Conservation (phyloP, 2,888 invertebrate genomes). For the Formica aserva region DNA sequence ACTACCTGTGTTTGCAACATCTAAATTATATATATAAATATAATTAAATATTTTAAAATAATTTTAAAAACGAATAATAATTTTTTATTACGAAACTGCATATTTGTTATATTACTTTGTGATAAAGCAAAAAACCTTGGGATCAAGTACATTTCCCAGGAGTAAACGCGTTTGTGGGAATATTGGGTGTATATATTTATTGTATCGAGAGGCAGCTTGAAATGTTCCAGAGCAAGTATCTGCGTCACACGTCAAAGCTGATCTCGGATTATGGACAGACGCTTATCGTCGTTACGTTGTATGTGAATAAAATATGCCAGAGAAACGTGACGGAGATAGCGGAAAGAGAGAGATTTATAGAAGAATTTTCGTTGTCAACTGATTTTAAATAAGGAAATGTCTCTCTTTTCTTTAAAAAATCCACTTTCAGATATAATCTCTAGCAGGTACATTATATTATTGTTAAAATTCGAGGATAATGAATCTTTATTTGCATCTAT, state of each 20-base stretch:
- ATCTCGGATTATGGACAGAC: conserved; percentile 32
- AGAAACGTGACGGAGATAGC: background rate
- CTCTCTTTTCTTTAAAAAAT: background rate
- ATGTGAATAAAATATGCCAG: background rate
- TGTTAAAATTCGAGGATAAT: background rate
- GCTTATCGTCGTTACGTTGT: conserved; percentile 2
- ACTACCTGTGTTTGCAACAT: background rate
- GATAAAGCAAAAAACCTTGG: background rate
- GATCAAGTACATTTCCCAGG: background rate
- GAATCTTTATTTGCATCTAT: background rate
- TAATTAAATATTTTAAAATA: background rate
- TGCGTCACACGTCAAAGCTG: conserved; percentile 36
- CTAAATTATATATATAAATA: background rate
- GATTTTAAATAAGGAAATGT: background rate
- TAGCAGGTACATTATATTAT: background rate
- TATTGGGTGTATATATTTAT: background rate
- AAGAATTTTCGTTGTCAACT: background rate
- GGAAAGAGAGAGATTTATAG: background rate
- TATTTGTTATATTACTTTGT: background rate
- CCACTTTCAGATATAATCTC: background rate
- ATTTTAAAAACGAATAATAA: background rate
- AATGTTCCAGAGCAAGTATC: conserved; percentile 2
- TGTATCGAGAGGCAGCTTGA: conserved; percentile 25
- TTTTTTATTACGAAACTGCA: no score
- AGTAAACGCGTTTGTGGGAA: background rate